Evolutionary conservation across 2,797 vertebrate genomes (phyloP).

Genomic region (Dipus sagitta): DNA sequence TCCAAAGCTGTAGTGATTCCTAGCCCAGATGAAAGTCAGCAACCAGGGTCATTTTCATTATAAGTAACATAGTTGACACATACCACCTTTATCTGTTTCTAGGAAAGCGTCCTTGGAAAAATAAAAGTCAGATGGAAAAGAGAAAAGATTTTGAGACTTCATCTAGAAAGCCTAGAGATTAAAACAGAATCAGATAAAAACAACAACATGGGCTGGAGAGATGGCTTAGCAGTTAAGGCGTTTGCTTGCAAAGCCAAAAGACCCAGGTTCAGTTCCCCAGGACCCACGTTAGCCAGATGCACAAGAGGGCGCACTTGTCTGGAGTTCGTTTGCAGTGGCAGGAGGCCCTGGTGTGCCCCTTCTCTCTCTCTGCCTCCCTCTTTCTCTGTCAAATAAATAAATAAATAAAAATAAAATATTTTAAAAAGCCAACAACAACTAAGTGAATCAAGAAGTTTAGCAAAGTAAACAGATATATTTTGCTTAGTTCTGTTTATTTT

Average conservation of each 20-base stretch:
- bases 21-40: slow-evolving; percentile 42
- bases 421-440: not conserved
- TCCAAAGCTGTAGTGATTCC: not conserved
- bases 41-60: slow-evolving; percentile 26
- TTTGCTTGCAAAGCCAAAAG: too few species aligned
- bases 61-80: slow-evolving; percentile 17
- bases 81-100: slow-evolving; percentile 26
- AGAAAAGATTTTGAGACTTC: slow-evolving; percentile 19
- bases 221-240: too few species aligned
- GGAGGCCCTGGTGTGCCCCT: too few species aligned
- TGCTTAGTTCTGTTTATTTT: not conserved
- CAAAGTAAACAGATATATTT: not conserved
- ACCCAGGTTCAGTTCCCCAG: too few species aligned
- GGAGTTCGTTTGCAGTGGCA: too few species aligned
- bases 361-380: too few species aligned
- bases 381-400: not conserved
- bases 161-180: not conserved
- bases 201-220: too few species aligned
- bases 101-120: slow-evolving; percentile 31
- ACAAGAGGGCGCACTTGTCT: too few species aligned
- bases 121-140: not conserved
- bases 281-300: too few species aligned
- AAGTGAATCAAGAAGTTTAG: not conserved
- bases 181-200: slow-evolving; percentile 12
- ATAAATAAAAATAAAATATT: too few species aligned